These are phyloP conservation scores for Sycophila texana DNA, from an alignment of 2,888 invertebrate genomes.

Conservation along the genomic window DNA sequence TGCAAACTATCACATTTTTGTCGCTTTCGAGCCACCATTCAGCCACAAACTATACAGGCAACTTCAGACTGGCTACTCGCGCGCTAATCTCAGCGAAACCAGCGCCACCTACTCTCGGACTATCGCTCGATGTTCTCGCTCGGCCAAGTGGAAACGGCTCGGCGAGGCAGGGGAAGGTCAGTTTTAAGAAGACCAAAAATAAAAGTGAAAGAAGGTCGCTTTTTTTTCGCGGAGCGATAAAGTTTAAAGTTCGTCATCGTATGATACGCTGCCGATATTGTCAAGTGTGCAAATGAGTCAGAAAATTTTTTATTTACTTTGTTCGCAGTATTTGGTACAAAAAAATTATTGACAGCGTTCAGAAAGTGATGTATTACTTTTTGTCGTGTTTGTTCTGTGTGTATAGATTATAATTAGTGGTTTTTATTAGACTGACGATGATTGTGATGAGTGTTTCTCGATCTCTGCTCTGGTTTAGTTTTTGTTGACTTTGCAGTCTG, in stretches of 20 bases:
- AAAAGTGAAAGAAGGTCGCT: constrained; percentile 24
- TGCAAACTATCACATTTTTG: too few species aligned
- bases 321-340: not conserved
- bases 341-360: not conserved
- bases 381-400: not conserved
- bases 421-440: constrained; percentile 38
- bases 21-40: too few species aligned
- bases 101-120: not conserved
- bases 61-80: not conserved
- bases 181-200: constrained; percentile 16
- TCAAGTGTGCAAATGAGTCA: too few species aligned
- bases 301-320: not conserved
- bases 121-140: not conserved
- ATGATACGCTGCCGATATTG: not conserved
- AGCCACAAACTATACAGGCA: not conserved
- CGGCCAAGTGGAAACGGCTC: not conserved
- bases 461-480: constrained; percentile 32
- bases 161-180: not conserved
- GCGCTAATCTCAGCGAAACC: not conserved
- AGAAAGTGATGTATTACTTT: not conserved
- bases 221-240: constrained; percentile 18
- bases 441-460: constrained; percentile 20
- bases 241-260: not conserved
- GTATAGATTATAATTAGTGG: not conserved
- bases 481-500: constrained; percentile 20